A percentile compares a stretch with the other conserved stretches of the same genome.
Evolutionary conservation across 2,888 invertebrate species (phyloP).

Genomic region (Chrysina gloriosa): DNA sequence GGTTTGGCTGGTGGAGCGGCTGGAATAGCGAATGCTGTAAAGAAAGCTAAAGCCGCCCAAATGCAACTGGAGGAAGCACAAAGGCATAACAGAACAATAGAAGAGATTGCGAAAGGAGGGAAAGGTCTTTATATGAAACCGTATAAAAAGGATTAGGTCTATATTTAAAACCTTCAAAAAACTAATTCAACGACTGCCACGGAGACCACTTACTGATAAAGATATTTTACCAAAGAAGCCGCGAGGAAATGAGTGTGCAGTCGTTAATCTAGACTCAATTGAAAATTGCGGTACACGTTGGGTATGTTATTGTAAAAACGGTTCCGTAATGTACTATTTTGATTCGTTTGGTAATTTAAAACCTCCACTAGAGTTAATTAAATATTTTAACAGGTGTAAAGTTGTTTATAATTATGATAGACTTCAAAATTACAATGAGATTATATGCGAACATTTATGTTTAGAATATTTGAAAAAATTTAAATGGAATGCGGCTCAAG

Average conservation of each 20-base stretch:
- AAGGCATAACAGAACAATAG: conserved; percentile 53
- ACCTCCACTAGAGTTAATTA: neutral
- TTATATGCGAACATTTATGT: conserved; percentile 55
- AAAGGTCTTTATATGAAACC: conserved; percentile 48
- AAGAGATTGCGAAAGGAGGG: conserved; percentile 47
- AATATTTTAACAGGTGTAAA: conserved; percentile 18
- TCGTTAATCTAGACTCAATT: conserved; percentile 52
- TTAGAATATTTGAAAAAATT: conserved; percentile 50
- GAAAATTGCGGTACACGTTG: conserved; percentile 54
- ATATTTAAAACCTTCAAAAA: conserved; percentile 36
- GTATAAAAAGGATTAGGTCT: conserved; percentile 31
- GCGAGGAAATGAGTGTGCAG: conserved; percentile 47
- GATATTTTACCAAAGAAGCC: conserved; percentile 42
- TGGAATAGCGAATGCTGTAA: conserved; percentile 51
- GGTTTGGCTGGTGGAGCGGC: conserved; percentile 49
- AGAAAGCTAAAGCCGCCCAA: conserved; percentile 48
- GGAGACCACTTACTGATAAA: conserved; percentile 47
- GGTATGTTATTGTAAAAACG: conserved; percentile 55
- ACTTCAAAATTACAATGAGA: conserved; percentile 52
- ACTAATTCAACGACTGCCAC: conserved; percentile 47
- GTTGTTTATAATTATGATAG: conserved; percentile 53
- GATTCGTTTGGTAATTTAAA: conserved; percentile 1
- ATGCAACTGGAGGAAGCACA: conserved; percentile 48
- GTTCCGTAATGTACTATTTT: no score
- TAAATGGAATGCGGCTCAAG: conserved; percentile 41